Evolutionary conservation across 2,797 vertebrate species (phyloP).

Genomic region (Sphenodon punctatus): DNA sequence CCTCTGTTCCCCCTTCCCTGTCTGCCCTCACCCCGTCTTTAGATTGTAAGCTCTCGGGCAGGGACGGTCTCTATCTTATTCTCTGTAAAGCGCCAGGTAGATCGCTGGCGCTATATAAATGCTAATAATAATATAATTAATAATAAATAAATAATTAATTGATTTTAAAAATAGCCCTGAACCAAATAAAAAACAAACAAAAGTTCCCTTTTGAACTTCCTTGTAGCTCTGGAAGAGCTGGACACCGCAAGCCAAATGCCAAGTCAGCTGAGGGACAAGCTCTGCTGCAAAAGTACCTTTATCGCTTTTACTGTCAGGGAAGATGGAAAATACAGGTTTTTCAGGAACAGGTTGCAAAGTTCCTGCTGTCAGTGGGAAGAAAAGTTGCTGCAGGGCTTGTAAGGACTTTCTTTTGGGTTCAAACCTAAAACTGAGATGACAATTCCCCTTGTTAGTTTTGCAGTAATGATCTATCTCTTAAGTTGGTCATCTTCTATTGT

Average conservation of each 20-base stretch:
- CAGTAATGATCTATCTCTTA: not conserved
- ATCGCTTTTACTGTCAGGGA: not conserved
- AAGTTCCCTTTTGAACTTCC: not conserved
- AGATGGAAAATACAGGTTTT: rapidly evolving
- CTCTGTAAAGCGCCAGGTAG: too few relatives aligned
- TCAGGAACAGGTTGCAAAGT: not conserved
- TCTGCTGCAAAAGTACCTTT: not conserved
- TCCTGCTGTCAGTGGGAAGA: not conserved
- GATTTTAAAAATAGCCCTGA: too few relatives aligned
- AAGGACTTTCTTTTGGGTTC: not conserved
- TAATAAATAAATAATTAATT: too few relatives aligned
- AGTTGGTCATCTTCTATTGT: not conserved
- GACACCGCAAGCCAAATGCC: not conserved
- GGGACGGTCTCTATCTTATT: too few relatives aligned
- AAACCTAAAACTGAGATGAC: not conserved
- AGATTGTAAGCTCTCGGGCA: too few relatives aligned
- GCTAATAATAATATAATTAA: too few relatives aligned
- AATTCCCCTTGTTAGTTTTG: not conserved
- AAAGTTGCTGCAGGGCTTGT: not conserved
- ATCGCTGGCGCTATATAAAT: too few relatives aligned
- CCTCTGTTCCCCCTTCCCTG: too few relatives aligned
- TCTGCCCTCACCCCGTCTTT: too few relatives aligned
- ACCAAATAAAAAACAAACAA: too few relatives aligned
- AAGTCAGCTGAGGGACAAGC: not conserved
- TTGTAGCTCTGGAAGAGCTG: not conserved